phyloP scores from a whole-genome alignment of 2,888 invertebrate species.

The Microctonus brassicae region DNA sequence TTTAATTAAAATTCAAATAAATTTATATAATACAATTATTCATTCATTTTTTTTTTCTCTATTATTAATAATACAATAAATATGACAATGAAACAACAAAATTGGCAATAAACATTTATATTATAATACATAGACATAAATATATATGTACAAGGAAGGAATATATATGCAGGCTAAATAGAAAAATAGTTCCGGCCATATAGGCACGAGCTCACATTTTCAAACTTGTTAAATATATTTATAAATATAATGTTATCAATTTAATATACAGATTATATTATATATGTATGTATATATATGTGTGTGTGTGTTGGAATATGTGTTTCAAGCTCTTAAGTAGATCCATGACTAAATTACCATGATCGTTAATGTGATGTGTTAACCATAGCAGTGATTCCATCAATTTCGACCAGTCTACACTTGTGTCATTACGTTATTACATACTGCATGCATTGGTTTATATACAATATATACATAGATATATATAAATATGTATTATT shows the following conservation, averaged over 20 bases:
- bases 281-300: neutral
- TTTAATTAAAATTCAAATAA: neutral
- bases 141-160: no score
- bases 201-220: slow-evolving; percentile 47
- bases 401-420: slow-evolving; percentile 63
- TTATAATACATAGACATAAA: no score
- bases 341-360: slow-evolving; percentile 56
- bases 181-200: slow-evolving; percentile 23
- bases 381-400: slow-evolving; percentile 63
- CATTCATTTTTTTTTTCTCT: no score
- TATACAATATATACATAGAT: no score
- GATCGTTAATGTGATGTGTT: slow-evolving; percentile 53
- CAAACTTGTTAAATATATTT: slow-evolving; percentile 29
- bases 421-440: slow-evolving; percentile 65
- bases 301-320: slow-evolving; percentile 31
- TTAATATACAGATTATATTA: neutral
- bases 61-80: no score
- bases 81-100: no score
- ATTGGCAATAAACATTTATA: neutral
- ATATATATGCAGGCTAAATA: no score
- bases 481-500: slow-evolving; percentile 6
- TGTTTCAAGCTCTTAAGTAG: slow-evolving; percentile 42
- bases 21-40: no score
- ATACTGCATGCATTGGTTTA: no score
- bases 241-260: no score